Base-by-base conservation (phyloP, 1,140 invertebrate species). In the Eurosta solidaginis region DNA sequence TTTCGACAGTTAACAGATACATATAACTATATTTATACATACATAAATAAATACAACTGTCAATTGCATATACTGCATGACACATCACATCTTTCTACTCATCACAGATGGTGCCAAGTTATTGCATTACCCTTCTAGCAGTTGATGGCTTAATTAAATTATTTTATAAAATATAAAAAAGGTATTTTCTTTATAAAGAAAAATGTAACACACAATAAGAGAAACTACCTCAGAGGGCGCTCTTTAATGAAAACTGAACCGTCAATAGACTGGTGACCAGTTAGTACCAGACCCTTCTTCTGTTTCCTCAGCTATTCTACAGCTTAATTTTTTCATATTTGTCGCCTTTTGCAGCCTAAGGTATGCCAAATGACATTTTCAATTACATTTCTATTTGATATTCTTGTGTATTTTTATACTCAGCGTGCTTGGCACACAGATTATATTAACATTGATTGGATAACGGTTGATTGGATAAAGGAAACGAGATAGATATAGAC, bases 321-420 rank as follows among this genome's bases (percentile, higher is more conserved):
- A 9, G 20, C 17, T 36, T 76, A 14, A 68, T 40, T 76, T 77
- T 77, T 40, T 42, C 36, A 33, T 36, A 47, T 22, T 27, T 63
- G 25, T 63, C 29, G 3, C 44, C 1, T 77, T 59, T 45, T 77
- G 6, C 44, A 10, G 22, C 27, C n/a, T 50, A 63, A 29, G 52
- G 63, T 59, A 54, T 77, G 52, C 63, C 76, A 77, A 77, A 63
- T 77, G 76, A 63, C 76, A 77, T 59, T 77, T 54, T 59, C 36
- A 42, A 63, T 77, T 45, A 36, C 20, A 77, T 59, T 59, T 59
- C 22, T 44, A 42, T 42, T 6, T 9, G 14, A 52, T 33, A 40
- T 68, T 22, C n/a, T 54, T 76, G 33, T 20, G 17, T 9, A 42
- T 68, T 68, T 68, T 40, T 68, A 17, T n/a, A n/a, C n/a, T n/a